A percentile compares a stretch with the other conserved stretches of the same genome.
phyloP scores from a whole-genome alignment of 2,113 vertebrate species.

The Bostrychus sinensis region DNA sequence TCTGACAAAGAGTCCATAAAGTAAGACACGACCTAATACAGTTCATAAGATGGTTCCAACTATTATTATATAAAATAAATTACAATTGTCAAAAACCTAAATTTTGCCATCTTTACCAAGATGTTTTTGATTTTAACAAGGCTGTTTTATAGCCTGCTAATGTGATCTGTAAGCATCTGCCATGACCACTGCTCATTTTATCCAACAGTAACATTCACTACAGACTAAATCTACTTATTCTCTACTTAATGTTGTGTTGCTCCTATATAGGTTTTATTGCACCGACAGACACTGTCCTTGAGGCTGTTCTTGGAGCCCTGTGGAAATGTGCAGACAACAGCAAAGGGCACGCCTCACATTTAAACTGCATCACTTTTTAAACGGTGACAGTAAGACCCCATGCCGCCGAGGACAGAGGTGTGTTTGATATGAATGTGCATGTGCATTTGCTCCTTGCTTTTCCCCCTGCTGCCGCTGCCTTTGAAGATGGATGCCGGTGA shows the following conservation, averaged over 20 bases:
- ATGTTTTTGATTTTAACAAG: background rate
- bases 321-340: background rate
- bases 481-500: conserved; percentile 69
- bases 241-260: conserved; percentile 2
- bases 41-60: too few relatives aligned
- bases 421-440: conserved; percentile 56
- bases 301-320: background rate
- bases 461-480: conserved; percentile 43
- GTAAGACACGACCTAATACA: background rate
- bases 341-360: conserved; percentile 12
- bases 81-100: background rate
- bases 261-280: background rate
- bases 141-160: background rate
- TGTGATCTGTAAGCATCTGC: conserved; percentile 14
- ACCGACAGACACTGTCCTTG: conserved; percentile 16
- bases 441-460: conserved; percentile 41
- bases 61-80: background rate
- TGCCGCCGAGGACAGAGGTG: conserved; percentile 40
- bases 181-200: conserved; percentile 19
- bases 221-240: conserved; percentile 10
- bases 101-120: background rate
- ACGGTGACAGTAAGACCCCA: conserved; percentile 50
- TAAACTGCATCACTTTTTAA: conserved; percentile 50
- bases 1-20: too few relatives aligned
- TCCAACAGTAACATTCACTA: background rate